These are phyloP conservation scores for Tribolium madens DNA, from an alignment of 1,140 invertebrate species.

Conservation along the genomic window DNA sequence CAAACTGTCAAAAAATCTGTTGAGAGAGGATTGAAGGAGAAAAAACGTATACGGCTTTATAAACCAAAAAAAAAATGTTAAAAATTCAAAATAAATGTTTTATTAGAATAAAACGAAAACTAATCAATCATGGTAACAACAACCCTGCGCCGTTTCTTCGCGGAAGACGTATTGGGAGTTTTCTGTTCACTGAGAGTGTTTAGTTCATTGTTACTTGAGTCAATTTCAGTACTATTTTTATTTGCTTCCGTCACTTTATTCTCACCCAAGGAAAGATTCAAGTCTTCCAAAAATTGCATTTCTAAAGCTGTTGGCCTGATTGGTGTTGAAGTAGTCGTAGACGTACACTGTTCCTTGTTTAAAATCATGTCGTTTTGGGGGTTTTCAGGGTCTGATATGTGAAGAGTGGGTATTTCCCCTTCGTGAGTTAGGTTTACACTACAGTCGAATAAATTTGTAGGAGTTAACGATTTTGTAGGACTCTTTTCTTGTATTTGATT, in stretches of 20 bases:
- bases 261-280: not conserved
- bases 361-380: not conserved
- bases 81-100: not conserved
- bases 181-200: not conserved
- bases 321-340: not conserved
- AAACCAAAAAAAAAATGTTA: constrained; percentile 10
- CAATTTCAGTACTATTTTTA: too few species aligned
- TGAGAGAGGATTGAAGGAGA: constrained; percentile 51
- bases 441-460: not conserved
- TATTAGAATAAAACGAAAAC: not conserved
- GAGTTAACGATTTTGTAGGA: not conserved
- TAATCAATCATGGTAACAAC: constrained; percentile 11
- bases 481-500: not conserved
- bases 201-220: too few species aligned
- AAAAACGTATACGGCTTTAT: constrained; percentile 46
- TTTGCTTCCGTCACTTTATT: not conserved
- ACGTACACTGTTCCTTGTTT: not conserved
- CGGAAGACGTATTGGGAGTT: not conserved
- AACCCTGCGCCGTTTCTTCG: not conserved
- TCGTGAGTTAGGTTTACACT: not conserved
- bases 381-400: not conserved
- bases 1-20: constrained; percentile 72
- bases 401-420: not conserved
- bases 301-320: not conserved
- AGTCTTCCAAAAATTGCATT: not conserved